A percentile compares a stretch with the other conserved stretches of the same genome.
Evolutionary conservation across 2,888 invertebrate species (phyloP).

Genomic region (Coelopa pilipes): DNA sequence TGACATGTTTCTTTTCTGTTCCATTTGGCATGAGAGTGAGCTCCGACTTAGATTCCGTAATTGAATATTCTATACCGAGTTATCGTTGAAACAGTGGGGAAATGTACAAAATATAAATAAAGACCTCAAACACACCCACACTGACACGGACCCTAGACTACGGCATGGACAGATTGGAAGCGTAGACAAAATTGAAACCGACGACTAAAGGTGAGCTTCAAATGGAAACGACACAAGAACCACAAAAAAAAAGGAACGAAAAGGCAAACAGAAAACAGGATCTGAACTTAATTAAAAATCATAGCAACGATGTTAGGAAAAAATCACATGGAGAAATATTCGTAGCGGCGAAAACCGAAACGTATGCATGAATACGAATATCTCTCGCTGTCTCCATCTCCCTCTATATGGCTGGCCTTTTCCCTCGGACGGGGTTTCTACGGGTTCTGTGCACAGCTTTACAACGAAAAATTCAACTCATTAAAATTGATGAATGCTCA

Average conservation of each 20-base stretch:
- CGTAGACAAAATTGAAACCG: no score
- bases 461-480: neutral
- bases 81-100: neutral
- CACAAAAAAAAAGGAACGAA: neutral
- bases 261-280: neutral
- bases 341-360: neutral
- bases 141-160: no score
- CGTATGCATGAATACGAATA: neutral
- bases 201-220: neutral
- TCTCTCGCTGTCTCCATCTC: no score
- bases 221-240: neutral
- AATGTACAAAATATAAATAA: neutral
- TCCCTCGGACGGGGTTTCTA: no score
- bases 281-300: neutral
- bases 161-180: no score
- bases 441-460: neutral
- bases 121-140: neutral
- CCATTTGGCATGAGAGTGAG: no score
- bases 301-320: slow-evolving; percentile 2
- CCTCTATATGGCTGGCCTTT: no score
- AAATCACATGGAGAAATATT: neutral
- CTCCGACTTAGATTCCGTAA: no score
- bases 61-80: neutral
- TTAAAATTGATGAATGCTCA: slow-evolving; percentile 1
- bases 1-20: no score